These are phyloP conservation scores for Caenorhabditis sp. DNA, from an alignment of 2,888 invertebrate genomes.

Conservation along the genomic window DNA sequence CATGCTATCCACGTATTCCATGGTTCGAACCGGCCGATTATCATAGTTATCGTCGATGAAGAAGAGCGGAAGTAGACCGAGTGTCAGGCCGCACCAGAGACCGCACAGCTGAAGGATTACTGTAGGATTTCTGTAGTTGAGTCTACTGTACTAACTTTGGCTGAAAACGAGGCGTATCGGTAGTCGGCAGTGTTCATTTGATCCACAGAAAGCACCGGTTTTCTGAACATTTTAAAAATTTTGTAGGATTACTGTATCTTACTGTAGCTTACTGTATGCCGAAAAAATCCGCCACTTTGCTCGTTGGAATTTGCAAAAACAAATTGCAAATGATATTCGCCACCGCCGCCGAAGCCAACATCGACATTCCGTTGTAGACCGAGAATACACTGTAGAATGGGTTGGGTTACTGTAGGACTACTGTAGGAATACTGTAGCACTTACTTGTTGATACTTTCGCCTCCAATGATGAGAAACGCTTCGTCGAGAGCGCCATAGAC, in stretches of 20 bases:
- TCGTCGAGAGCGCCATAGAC: constrained; percentile 55
- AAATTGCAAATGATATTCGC: constrained; percentile 59
- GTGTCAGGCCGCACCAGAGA: constrained; percentile 48
- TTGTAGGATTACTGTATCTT: neutral
- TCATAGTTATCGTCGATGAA: constrained; percentile 60
- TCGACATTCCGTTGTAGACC: constrained; percentile 65
- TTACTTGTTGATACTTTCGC: constrained; percentile 58
- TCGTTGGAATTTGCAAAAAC: constrained; percentile 55
- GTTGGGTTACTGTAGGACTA: neutral
- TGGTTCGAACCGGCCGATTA: neutral
- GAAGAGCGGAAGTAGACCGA: constrained; percentile 59
- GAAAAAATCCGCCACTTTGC: constrained; percentile 29
- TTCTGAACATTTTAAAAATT: constrained; percentile 21
- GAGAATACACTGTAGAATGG: constrained; percentile 52
- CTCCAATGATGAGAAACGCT: constrained; percentile 56
- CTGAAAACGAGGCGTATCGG: constrained; percentile 21
- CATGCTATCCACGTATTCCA: constrained; percentile 18
- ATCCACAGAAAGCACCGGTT: constrained; percentile 46
- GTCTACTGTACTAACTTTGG: no score
- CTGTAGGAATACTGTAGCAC: neutral
- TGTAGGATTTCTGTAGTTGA: no score
- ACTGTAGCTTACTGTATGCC: constrained; percentile 31
- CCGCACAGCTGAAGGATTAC: constrained; percentile 43
- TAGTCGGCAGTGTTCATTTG: constrained; percentile 58
- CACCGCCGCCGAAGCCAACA: constrained; percentile 61